Evolutionary conservation across 2,888 invertebrate species (phyloP).

Genomic region (Mesochorus sp.): DNA sequence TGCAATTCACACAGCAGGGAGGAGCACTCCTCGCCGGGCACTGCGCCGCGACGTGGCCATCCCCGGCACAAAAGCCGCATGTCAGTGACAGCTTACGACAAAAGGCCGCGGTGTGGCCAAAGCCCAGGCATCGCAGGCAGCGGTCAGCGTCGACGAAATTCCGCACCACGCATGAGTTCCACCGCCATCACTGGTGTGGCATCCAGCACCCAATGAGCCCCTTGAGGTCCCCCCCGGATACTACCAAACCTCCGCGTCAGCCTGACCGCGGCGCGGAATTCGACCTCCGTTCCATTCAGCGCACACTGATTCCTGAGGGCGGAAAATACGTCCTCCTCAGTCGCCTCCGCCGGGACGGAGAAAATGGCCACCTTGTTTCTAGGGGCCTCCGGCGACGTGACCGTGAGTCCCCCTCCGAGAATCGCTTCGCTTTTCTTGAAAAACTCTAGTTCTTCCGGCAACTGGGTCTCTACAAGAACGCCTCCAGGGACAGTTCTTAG

Average conservation of each 20-base stretch:
- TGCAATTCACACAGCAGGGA: neutral
- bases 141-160: slow-evolving; percentile 18
- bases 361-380: neutral
- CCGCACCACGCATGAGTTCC: slow-evolving; percentile 6
- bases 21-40: neutral
- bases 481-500: neutral
- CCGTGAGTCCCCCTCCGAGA: neutral
- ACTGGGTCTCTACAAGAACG: neutral
- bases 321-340: neutral
- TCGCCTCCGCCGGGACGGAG: neutral
- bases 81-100: neutral
- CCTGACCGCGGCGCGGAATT: neutral
- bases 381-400: neutral
- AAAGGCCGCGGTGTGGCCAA: neutral
- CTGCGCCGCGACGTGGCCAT: neutral
- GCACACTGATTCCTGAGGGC: neutral
- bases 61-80: slow-evolving; percentile 1
- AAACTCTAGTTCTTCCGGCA: neutral
- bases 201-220: neutral
- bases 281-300: neutral
- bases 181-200: neutral
- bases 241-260: neutral
- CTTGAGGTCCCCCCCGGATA: neutral
- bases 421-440: neutral
- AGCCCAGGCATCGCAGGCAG: slow-evolving; percentile 5